Evolutionary conservation across 2,797 vertebrate species (phyloP).

Genomic region (Phoebastria nigripes): DNA sequence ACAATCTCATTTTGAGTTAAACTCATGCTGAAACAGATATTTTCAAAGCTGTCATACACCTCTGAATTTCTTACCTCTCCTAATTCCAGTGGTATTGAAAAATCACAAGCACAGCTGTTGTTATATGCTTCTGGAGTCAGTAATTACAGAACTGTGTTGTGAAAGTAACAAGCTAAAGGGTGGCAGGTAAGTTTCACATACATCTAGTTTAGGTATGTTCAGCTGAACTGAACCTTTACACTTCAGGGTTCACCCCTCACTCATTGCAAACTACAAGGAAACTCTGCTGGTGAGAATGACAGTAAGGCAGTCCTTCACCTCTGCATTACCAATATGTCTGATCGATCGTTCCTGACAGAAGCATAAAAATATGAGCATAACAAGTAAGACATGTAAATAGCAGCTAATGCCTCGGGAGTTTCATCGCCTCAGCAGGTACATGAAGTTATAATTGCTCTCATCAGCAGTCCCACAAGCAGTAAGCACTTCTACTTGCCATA

Average conservation of each 20-base stretch:
- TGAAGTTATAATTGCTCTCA: conserved; percentile 45
- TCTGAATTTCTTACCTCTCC: not conserved
- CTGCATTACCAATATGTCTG: not conserved
- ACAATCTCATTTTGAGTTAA: not conserved
- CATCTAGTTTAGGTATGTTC: not conserved
- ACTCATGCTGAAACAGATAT: conserved; percentile 15
- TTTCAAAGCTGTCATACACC: conserved; percentile 36
- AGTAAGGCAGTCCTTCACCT: not conserved
- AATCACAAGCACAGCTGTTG: conserved; percentile 44
- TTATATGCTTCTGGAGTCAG: not conserved
- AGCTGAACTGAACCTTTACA: not conserved
- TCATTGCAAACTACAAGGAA: conserved; percentile 6
- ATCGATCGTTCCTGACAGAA: conserved; percentile 42
- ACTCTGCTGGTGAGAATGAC: not conserved
- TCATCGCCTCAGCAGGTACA: not conserved
- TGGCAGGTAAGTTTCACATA: not conserved
- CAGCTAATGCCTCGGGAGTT: not conserved
- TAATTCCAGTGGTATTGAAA: conserved; percentile 43
- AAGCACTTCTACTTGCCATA: not conserved
- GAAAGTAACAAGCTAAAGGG: not conserved
- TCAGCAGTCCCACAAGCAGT: not conserved
- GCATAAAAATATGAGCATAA: not conserved
- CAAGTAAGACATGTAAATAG: conserved; percentile 36
- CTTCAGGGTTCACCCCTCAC: conserved; percentile 13
- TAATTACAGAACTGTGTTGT: not conserved